These are phyloP conservation scores for Hemibates koningsi DNA, from an alignment of 2,113 vertebrate genomes.

Conservation along the genomic window DNA sequence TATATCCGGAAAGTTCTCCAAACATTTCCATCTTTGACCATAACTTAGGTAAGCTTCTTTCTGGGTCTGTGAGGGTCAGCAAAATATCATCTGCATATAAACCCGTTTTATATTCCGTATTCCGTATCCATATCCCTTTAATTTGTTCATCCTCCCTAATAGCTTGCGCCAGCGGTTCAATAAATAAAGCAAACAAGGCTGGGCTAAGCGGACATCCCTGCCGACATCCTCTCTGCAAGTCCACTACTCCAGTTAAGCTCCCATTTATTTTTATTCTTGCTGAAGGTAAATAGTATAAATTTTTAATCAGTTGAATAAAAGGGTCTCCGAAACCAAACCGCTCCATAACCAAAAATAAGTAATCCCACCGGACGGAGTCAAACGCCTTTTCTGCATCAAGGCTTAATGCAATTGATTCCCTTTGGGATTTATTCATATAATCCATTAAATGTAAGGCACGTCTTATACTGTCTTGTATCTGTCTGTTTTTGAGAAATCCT, in stretches of 20 bases:
- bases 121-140: no score
- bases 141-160: no score
- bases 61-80: background rate
- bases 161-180: no score
- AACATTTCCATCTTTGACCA: background rate
- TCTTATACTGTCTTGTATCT: background rate
- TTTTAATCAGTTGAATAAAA: background rate
- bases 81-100: background rate
- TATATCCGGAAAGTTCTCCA: background rate
- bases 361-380: no score
- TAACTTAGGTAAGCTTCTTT: background rate
- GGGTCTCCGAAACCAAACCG: background rate
- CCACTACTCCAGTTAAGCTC: background rate
- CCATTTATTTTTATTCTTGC: background rate
- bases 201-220: no score
- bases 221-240: no score
- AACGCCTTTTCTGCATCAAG: no score
- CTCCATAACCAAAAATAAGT: background rate
- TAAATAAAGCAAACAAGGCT: no score
- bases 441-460: background rate
- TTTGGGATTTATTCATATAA: background rate
- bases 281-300: background rate
- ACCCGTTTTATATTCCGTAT: fast-evolving
- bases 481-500: background rate
- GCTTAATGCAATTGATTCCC: no score